phyloP scores from a whole-genome alignment of 2,888 invertebrate genomes.

The Drosophila barbarae region DNA sequence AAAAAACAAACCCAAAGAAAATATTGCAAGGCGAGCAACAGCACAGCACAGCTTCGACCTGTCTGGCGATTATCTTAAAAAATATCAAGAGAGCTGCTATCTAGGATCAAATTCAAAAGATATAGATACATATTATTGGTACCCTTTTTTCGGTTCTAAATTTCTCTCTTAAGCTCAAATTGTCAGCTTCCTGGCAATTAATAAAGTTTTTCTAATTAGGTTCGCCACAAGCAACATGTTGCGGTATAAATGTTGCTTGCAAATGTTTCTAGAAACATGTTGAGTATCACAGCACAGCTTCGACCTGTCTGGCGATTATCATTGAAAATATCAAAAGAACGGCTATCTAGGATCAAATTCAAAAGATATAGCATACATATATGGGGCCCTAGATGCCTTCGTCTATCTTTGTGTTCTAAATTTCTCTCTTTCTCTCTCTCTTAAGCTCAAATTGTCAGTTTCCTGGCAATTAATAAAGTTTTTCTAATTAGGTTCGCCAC shows the following conservation, averaged over 20 bases:
- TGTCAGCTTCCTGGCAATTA: no score
- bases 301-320: not conserved
- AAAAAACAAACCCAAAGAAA: not conserved
- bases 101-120: no score
- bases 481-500: slow-evolving; percentile 4
- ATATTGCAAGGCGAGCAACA: not conserved
- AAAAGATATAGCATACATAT: no score
- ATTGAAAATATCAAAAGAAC: not conserved
- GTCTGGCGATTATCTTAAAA: not conserved
- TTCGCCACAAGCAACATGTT: not conserved
- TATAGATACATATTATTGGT: no score
- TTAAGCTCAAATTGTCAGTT: not conserved
- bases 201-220: no score
- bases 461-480: slow-evolving; percentile 7
- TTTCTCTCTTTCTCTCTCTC: not conserved
- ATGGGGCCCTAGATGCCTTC: no score
- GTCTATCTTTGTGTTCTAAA: no score
- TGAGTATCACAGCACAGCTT: not conserved
- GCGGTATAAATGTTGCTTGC: not conserved
- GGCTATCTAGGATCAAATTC: no score
- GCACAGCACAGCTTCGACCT: not conserved
- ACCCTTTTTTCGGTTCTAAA: no score
- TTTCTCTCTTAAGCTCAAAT: no score
- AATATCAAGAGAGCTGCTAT: no score
- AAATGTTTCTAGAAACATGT: not conserved